Conservation (phyloP, 2,888 invertebrate species). For the Cephalotes varians region DNA sequence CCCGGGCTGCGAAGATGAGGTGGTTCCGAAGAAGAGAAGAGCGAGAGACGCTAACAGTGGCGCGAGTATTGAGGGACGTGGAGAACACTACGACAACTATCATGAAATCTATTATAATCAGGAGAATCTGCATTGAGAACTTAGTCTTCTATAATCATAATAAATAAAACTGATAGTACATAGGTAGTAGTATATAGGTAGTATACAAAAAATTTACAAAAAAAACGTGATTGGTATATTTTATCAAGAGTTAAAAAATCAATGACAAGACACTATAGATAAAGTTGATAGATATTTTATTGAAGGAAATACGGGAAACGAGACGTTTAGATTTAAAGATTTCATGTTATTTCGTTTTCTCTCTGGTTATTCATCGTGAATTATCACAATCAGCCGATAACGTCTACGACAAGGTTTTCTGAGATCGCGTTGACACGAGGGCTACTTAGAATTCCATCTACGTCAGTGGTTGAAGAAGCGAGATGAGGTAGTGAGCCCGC, state of each 20-base stretch:
- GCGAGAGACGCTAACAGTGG: constrained; percentile 73
- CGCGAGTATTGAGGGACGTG: constrained; percentile 70
- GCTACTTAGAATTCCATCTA: constrained; percentile 73
- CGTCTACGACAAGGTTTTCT: constrained; percentile 55
- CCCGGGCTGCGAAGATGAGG: constrained; percentile 71
- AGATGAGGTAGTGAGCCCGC: constrained; percentile 77
- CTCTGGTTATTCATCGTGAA: background rate
- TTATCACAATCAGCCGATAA: constrained; percentile 41
- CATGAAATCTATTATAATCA: background rate
- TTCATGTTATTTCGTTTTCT: background rate
- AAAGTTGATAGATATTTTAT: background rate
- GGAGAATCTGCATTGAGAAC: background rate
- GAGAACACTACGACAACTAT: background rate
- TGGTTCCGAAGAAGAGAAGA: constrained; percentile 66
- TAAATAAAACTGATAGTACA: background rate
- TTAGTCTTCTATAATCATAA: background rate
- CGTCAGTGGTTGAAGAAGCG: constrained; percentile 74
- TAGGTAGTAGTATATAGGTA: too few species aligned
- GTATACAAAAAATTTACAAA: background rate
- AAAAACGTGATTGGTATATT: background rate
- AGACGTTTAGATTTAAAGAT: background rate
- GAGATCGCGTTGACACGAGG: constrained; percentile 63
- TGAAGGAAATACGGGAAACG: background rate
- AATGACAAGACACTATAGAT: background rate
- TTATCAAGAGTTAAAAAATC: background rate